Percentiles rank a stretch among this genome's conserved stretches.
These are phyloP conservation scores for Paralichthys olivaceus DNA, from an alignment of 2,113 vertebrate species.

Conservation along the genomic window DNA sequence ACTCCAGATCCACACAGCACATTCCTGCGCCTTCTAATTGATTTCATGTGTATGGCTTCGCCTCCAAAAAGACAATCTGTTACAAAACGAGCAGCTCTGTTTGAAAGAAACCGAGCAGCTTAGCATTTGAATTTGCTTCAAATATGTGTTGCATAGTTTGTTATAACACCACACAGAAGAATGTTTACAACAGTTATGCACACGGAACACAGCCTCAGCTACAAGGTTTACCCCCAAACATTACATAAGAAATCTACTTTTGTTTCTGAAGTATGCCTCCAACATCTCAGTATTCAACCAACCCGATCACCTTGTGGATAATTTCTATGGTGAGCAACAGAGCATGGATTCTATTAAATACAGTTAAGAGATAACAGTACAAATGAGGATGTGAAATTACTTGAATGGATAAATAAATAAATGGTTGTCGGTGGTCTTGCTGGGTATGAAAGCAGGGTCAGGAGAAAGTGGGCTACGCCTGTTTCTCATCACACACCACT, in stretches of 20 bases:
- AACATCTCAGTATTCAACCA: slow-evolving; percentile 32
- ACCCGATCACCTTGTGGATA: slow-evolving; percentile 6
- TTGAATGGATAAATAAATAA: slow-evolving; percentile 41
- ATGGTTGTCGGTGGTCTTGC: slow-evolving; percentile 4
- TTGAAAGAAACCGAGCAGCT: slow-evolving; percentile 38
- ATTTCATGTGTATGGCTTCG: slow-evolving; percentile 75
- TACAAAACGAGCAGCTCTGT: slow-evolving; percentile 46
- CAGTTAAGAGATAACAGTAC: slow-evolving; percentile 33
- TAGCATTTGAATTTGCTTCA: slow-evolving; percentile 10
- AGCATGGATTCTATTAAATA: slow-evolving; percentile 50
- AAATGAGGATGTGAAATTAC: slow-evolving; percentile 42
- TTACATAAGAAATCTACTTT: slow-evolving; percentile 9
- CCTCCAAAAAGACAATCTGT: slow-evolving; percentile 54
- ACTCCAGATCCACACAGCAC: slow-evolving; percentile 78
- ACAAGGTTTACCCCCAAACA: neutral
- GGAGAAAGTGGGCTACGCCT: slow-evolving; percentile 31
- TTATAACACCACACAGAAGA: neutral
- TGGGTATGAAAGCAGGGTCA: slow-evolving; percentile 6
- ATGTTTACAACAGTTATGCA: neutral
- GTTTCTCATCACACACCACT: slow-evolving; percentile 56
- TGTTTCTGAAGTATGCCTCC: slow-evolving; percentile 18
- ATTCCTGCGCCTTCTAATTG: slow-evolving; percentile 85
- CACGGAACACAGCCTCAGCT: neutral
- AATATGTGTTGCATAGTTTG: neutral
- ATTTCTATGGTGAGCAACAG: slow-evolving; percentile 32